These are phyloP conservation scores for Hippocampus mohnikei DNA, from an alignment of 2,113 vertebrate species.

Conservation along the genomic window DNA sequence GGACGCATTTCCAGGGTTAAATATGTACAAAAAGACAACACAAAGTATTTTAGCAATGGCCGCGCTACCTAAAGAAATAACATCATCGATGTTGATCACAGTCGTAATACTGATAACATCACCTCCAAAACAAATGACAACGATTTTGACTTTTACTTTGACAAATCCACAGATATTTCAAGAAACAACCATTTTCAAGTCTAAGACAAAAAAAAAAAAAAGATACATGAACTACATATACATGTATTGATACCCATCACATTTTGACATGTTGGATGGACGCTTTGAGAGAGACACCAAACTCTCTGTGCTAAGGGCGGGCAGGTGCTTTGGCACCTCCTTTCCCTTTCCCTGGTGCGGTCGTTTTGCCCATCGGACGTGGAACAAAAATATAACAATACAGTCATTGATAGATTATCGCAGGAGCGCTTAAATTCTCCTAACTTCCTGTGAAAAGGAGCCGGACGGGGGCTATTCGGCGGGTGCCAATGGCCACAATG, in stretches of 20 bases:
- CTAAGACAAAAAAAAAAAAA: conserved; percentile 67
- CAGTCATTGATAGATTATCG: conserved; percentile 22
- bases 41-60: conserved; percentile 44
- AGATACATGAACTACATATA: conserved; percentile 63
- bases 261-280: conserved; percentile 52
- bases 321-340: conserved; percentile 12
- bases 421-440: conserved; percentile 16
- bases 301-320: conserved; percentile 58
- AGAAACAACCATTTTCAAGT: conserved; percentile 53
- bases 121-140: conserved; percentile 62
- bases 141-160: conserved; percentile 51
- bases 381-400: not conserved
- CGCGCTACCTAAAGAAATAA: conserved; percentile 50
- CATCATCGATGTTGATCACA: conserved; percentile 39
- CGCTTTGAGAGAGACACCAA: conserved; percentile 46
- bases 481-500: conserved; percentile 39
- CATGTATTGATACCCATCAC: conserved; percentile 55
- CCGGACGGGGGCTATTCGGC: not conserved
- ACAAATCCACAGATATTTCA: conserved; percentile 63
- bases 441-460: conserved; percentile 22
- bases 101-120: conserved; percentile 56
- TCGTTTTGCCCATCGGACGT: conserved; percentile 39
- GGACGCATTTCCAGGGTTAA: conserved; percentile 68
- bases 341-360: conserved; percentile 53
- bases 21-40: conserved; percentile 72